phyloP scores from a whole-genome alignment of 2,113 vertebrate genomes.

The Menura novaehollandiae region DNA sequence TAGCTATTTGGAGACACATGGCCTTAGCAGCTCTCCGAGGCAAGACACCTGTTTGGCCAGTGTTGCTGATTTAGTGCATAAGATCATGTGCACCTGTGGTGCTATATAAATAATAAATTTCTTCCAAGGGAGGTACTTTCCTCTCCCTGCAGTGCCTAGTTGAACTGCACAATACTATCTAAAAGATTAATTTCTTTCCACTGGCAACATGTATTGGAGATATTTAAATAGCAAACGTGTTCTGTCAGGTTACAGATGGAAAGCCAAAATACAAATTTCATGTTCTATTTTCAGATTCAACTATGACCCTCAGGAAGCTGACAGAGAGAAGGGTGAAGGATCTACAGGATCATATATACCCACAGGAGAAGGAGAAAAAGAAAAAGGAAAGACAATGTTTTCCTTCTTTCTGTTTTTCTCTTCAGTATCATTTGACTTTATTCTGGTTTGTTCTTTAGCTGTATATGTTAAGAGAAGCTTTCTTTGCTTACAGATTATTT shows the following conservation, averaged over 20 bases:
- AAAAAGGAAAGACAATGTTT: not conserved
- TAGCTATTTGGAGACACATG: accelerated
- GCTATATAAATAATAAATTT: not conserved
- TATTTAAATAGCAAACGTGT: not conserved
- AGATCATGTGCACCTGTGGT: not conserved
- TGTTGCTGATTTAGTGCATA: not conserved
- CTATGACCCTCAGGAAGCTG: not conserved
- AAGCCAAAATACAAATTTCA: not conserved
- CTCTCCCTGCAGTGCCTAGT: not conserved
- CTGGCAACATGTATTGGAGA: not conserved
- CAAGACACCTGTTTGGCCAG: not conserved
- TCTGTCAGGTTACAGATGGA: not conserved
- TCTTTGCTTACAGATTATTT: not conserved
- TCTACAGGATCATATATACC: not conserved
- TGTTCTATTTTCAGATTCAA: not conserved
- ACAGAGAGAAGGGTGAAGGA: not conserved
- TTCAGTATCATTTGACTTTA: not conserved
- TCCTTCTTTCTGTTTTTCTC: not conserved
- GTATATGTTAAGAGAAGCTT: not conserved
- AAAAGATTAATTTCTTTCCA: not conserved
- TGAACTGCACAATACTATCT: not conserved
- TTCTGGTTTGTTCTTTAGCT: not conserved
- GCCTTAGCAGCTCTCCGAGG: not conserved
- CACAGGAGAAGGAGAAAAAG: not conserved
- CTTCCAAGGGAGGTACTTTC: not conserved